Percentiles rank a stretch among this genome's conserved stretches.
These are phyloP conservation scores for Lepidocyrtoides sp. DNA, from an alignment of 2,888 invertebrate species.

Conservation along the genomic window DNA sequence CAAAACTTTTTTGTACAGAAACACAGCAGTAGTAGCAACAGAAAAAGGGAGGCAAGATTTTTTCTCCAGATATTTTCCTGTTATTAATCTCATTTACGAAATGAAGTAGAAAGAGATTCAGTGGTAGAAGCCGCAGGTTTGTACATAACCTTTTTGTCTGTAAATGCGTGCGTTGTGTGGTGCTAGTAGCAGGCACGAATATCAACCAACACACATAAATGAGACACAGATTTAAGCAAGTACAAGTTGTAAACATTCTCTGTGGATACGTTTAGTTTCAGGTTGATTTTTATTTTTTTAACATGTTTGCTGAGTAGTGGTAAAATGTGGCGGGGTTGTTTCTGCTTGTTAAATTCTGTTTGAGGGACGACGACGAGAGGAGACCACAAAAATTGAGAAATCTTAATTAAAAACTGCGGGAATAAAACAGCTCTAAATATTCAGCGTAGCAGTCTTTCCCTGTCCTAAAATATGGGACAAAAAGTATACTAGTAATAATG, in stretches of 20 bases:
- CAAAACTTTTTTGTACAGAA: not conserved
- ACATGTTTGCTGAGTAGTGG: conserved; percentile 19
- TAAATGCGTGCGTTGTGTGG: too few relatives aligned
- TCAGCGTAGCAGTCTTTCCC: conserved; percentile 27
- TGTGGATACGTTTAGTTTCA: not conserved
- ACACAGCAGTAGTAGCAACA: not conserved
- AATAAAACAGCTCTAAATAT: conserved; percentile 59
- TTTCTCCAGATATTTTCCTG: conserved; percentile 51
- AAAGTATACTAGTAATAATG: not conserved
- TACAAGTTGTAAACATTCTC: not conserved
- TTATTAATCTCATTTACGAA: conserved; percentile 67
- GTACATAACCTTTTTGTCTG: too few relatives aligned
- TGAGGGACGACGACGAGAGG: conserved; percentile 5
- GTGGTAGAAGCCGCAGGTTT: conserved; percentile 59
- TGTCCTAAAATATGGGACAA: not conserved
- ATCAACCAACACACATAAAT: not conserved
- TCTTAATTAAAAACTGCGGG: conserved; percentile 73
- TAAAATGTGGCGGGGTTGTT: not conserved
- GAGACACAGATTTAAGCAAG: not conserved
- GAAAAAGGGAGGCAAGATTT: not conserved
- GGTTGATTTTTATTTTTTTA: not conserved
- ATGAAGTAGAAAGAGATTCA: conserved; percentile 4
- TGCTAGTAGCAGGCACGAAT: not conserved
- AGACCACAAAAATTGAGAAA: conserved; percentile 72
- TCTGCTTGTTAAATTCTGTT: not conserved